Percentiles rank a stretch among this genome's conserved stretches.
phyloP scores from a whole-genome alignment of 2,888 invertebrate genomes.

The Papilio gigon region DNA sequence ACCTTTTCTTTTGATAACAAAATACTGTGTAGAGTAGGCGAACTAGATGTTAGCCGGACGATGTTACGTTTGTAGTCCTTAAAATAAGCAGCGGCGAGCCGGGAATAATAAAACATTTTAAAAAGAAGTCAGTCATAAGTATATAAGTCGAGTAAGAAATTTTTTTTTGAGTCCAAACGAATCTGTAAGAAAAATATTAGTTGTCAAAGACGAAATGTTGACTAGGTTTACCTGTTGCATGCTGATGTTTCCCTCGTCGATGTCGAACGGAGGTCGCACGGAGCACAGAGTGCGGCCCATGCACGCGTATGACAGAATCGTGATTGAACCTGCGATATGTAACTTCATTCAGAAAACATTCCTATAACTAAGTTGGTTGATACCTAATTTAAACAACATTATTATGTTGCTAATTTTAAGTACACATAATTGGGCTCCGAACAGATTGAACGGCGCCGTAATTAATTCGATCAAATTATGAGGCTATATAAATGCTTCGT shows the following conservation, averaged over 20 bases:
- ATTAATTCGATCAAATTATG: neutral
- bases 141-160: too few relatives aligned
- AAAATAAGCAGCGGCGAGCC: neutral
- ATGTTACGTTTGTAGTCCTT: neutral
- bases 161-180: too few relatives aligned
- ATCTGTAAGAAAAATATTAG: too few relatives aligned
- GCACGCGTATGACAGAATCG: slow-evolving; percentile 84
- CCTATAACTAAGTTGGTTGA: too few relatives aligned
- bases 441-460: neutral
- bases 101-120: neutral
- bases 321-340: slow-evolving; percentile 79
- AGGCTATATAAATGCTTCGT: neutral
- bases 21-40: neutral
- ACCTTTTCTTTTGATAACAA: neutral
- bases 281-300: slow-evolving; percentile 88
- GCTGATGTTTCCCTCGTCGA: slow-evolving; percentile 84
- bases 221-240: slow-evolving; percentile 83
- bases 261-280: slow-evolving; percentile 86
- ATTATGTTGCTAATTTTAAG: too few relatives aligned
- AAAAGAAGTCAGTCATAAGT: too few relatives aligned
- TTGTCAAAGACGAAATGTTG: too few relatives aligned
- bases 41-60: neutral
- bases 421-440: neutral
- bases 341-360: neutral
- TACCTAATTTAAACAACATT: too few relatives aligned